Percentiles rank a stretch among this genome's conserved stretches.
These are phyloP conservation scores for Aurelia aurita complex sp. Pacific DNA, from an alignment of 30 jellyfish, hydroid and myxozoan species.

Conservation along the genomic window DNA sequence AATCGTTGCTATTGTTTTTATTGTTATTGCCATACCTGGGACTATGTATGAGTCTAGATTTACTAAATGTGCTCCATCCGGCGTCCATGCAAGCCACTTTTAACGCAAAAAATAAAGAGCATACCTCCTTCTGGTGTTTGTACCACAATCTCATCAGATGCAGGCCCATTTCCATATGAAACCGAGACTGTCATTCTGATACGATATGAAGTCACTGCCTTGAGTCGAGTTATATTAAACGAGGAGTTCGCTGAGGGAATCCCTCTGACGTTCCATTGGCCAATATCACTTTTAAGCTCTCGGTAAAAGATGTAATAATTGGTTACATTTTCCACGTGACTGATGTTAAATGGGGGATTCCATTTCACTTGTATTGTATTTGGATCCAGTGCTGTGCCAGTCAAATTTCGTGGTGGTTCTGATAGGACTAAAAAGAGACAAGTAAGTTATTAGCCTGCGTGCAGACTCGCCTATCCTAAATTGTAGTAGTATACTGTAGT, in stretches of 20 bases:
- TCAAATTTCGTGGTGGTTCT: slow-evolving; percentile 37
- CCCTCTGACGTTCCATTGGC: slow-evolving; percentile 55
- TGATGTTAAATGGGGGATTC: neutral
- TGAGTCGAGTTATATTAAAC: slow-evolving; percentile 15
- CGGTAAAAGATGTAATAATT: slow-evolving; percentile 52
- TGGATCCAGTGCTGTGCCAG: slow-evolving; percentile 40
- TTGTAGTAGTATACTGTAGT: too few relatives aligned
- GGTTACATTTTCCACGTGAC: neutral
- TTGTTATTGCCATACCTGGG: too few relatives aligned
- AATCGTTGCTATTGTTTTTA: too few relatives aligned
- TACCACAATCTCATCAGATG: slow-evolving; percentile 28
- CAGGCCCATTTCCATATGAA: slow-evolving; percentile 61
- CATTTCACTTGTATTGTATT: slow-evolving; percentile 9
- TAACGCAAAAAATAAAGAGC: neutral
- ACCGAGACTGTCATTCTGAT: slow-evolving; percentile 32
- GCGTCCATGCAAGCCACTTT: too few relatives aligned
- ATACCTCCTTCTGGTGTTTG: slow-evolving; percentile 63
- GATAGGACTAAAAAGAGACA: slow-evolving; percentile 25
- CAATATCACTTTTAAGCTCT: slow-evolving; percentile 2
- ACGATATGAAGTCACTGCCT: slow-evolving; percentile 26
- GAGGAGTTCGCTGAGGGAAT: neutral
- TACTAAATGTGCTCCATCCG: too few relatives aligned
- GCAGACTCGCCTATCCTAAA: too few relatives aligned
- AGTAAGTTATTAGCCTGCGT: neutral
- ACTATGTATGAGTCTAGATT: too few relatives aligned